Evolutionary conservation across 2,797 vertebrate species (phyloP), one percentile per base, ranked within the genome.

Genomic region (Helarctos malayanus): DNA sequence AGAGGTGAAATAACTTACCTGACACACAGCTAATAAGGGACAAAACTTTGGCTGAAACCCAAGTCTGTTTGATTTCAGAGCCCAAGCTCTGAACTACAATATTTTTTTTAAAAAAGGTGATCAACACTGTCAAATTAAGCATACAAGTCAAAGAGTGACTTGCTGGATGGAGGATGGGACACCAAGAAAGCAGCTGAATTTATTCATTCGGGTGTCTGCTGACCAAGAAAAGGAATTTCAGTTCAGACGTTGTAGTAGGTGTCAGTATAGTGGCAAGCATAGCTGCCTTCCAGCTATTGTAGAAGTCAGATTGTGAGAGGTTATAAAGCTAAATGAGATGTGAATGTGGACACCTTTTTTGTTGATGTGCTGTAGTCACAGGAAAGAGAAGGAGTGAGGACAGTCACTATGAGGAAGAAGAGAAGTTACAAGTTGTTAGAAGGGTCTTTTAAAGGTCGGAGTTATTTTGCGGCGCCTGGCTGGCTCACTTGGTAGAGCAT

Each of bases 241-340:
- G 7, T 83, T 89, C 25, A 29, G 15, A 14, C 78, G 27, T 52
- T 65, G 27, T 57, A 65, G 49, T 32, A 68, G n/a, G n/a, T 16
- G 1, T 65, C 98, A 98, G 97, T 98, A 98, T 98, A 99, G 98
- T 99, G 98, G 98, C 98, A 95, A 98, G 98, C 98, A 98, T 97
- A 99, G 98, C 98, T 98, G 98, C 98, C 98, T 99, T 98, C 98
- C 98, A 98, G 71, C 47, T 68, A 32, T 68, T 19, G 63, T 18
- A 38, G 82, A 94, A n/a, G 57, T 65, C n/a, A 75, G 47, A 65
- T 80, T 47, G 3, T 82, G 35, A 71, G 68, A 54, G 29, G 32
- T 86, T 63, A 41, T 88, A 45, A 92, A 92, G 61, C 19, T 35
- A 52, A 96, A 78, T 38, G 41, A 80, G n/a, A 63, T 15, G 14